A percentile compares a stretch with the other conserved stretches of the same genome.
Conservation (phyloP, 2,888 invertebrate species). For the Phorcus lineatus region DNA sequence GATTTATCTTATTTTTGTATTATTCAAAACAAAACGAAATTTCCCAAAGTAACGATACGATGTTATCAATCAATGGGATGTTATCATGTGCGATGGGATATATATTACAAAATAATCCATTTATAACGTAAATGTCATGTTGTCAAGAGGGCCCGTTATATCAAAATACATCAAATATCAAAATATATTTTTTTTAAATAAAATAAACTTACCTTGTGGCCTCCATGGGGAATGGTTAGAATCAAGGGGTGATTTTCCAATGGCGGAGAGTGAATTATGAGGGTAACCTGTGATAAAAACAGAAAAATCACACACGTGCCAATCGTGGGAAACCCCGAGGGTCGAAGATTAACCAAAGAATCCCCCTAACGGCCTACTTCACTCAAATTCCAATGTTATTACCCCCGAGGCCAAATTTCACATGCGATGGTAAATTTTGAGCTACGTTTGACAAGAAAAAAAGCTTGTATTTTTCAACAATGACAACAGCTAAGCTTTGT, state of each 20-base stretch:
- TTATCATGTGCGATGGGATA: no score
- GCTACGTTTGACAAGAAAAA: not conserved
- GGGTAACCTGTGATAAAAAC: constrained; percentile 49
- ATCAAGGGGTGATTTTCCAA: constrained; percentile 59
- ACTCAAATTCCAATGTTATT: not conserved
- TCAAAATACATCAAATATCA: no score
- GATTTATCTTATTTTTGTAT: no score
- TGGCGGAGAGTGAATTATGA: constrained; percentile 58
- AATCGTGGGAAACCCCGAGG: not conserved
- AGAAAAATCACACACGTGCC: not conserved
- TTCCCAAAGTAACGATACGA: no score
- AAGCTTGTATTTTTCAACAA: not conserved
- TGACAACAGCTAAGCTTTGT: not conserved
- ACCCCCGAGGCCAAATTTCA: not conserved
- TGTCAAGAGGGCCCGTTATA: no score
- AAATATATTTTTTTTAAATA: no score
- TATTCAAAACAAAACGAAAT: no score
- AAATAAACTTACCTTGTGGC: constrained; percentile 61
- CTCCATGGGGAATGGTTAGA: constrained; percentile 63
- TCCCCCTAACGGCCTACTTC: not conserved
- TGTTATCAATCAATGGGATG: no score
- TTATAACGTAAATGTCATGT: no score
- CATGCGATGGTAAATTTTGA: not conserved
- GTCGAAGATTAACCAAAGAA: not conserved
- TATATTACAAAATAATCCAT: no score